Evolutionary conservation across 2,888 invertebrate species (phyloP), one percentile per base, ranked within the genome.

Genomic region (Troides oblongomaculatus): DNA sequence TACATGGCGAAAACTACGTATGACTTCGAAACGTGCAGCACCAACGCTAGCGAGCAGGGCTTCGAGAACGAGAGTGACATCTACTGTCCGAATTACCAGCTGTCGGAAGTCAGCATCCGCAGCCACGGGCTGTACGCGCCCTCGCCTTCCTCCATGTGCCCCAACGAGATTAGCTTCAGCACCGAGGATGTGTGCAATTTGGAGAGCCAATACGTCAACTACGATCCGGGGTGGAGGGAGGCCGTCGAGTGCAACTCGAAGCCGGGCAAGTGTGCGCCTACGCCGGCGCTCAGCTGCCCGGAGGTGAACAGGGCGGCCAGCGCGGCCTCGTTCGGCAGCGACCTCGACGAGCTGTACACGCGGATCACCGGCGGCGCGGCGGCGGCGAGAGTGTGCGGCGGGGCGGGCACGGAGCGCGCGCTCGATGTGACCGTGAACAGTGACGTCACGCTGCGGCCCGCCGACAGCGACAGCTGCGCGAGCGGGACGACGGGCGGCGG

Each of bases 321-420:
- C 77, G 92, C 93, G 0, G 87, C 88, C 30, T 92, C 93, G 0
- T 89, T 90, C 73, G 79, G 87, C 60, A 94, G 94, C 77, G 94
- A 94, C 75, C 88, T 96, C 64, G 96, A 96, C 78, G 95, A 95
- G 79, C 86, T 96, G 12, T 96, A 96, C 80, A 95, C 95, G 75
- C 95, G 95, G 78, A 95, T 96, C 61, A 93, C 94, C 21, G 89
- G 94, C 75, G 80, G 89, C 71, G 87, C 88, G 67, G 84, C 85
- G 39, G 39, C 8, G 68, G 87, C 88, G 10, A 84, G 88, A 74
- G 78, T 82, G 36, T 8, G 21, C 36, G 36, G 50, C 50, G 50
- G 50, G 21, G 21, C 80, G 62, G 74, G 85, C 23, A 85, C 84
- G 65, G 88, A 89, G 10, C 77, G 79, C 56, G 87, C 83, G 17